A percentile compares a stretch with the other conserved stretches of the same genome.
These are phyloP conservation scores for Drosophila orosa DNA, from an alignment of 1,140 invertebrate genomes.

Conservation along the genomic window DNA sequence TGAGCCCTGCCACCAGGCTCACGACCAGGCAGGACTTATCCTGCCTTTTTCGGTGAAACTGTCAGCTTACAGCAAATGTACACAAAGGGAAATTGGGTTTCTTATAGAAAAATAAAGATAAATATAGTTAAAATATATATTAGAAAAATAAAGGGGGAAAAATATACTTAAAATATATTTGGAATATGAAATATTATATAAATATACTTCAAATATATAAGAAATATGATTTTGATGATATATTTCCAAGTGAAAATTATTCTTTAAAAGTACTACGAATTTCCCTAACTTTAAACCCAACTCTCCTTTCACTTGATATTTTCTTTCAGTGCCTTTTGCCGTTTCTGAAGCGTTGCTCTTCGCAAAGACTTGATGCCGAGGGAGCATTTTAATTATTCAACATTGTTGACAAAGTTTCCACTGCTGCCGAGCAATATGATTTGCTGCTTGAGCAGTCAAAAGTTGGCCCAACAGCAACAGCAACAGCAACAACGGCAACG, in stretches of 20 bases:
- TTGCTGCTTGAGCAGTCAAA: conserved; percentile 81
- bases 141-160: too few species aligned
- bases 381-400: conserved; percentile 84
- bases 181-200: too few species aligned
- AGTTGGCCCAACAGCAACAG: conserved; percentile 48
- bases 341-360: conserved; percentile 39
- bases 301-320: too few species aligned
- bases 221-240: too few species aligned
- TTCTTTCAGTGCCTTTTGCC: conserved; percentile 10
- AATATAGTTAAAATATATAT: not conserved
- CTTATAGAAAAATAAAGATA: not conserved
- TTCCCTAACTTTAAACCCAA: too few species aligned
- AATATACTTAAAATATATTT: too few species aligned
- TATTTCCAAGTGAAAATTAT: too few species aligned
- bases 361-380: conserved; percentile 68
- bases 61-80: conserved; percentile 54
- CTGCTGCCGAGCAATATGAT: conserved; percentile 69
- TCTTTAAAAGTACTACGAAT: too few species aligned
- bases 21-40: conserved; percentile 13
- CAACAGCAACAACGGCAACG: conserved; percentile 11
- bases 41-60: conserved; percentile 49
- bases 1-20: conserved; percentile 65
- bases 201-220: too few species aligned
- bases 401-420: conserved; percentile 83
- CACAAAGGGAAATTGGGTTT: not conserved